phyloP scores from a whole-genome alignment of 2,113 vertebrate genomes.

The Crotalus viridis region DNA sequence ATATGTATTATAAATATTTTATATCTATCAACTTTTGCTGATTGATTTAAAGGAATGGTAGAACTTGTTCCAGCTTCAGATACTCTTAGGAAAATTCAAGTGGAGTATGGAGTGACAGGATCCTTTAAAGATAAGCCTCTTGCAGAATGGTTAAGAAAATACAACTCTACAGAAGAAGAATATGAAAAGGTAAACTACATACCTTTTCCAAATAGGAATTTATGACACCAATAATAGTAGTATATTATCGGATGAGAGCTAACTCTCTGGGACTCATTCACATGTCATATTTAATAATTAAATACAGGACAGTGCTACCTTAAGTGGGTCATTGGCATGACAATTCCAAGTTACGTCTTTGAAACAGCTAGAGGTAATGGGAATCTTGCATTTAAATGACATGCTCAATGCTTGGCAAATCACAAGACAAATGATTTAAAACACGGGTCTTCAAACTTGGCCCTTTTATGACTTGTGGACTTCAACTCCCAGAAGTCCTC shows the following conservation, averaged over 20 bases:
- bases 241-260: neutral
- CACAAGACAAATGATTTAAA: neutral
- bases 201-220: neutral
- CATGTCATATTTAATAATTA: neutral
- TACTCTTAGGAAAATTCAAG: constrained; percentile 96
- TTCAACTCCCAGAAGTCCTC: too few relatives aligned
- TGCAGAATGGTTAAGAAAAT: constrained; percentile 96
- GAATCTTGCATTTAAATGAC: neutral
- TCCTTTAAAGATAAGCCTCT: constrained; percentile 98
- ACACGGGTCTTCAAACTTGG: too few relatives aligned
- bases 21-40: constrained; percentile 19
- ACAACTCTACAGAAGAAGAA: constrained; percentile 96
- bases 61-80: constrained; percentile 97
- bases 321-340: neutral
- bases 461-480: too few relatives aligned
- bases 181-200: constrained; percentile 89
- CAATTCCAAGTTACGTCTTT: neutral
- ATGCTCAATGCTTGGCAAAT: neutral
- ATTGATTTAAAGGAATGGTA: constrained; percentile 85
- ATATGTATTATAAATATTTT: neutral
- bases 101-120: constrained; percentile 95
- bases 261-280: neutral
- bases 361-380: neutral
- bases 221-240: neutral
- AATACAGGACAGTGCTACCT: neutral